phyloP scores from a whole-genome alignment of 1,140 invertebrate genomes.

The Leptopilina boulardi region DNA sequence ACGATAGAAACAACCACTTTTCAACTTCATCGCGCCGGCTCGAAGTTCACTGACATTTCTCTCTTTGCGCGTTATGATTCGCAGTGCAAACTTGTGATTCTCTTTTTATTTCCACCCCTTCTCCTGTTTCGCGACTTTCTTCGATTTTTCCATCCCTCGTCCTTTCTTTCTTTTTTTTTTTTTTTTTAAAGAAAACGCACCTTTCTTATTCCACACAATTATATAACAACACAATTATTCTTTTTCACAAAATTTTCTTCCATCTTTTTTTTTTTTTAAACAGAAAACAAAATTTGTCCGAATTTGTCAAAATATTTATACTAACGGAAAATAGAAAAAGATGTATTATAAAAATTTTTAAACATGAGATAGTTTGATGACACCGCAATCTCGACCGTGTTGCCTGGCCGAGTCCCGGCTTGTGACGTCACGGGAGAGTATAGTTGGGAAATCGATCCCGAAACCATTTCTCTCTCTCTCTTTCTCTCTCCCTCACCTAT shows the following conservation, averaged over 20 bases:
- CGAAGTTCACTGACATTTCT: slow-evolving; percentile 31
- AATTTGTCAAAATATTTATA: too few species aligned
- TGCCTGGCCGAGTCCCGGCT: slow-evolving; percentile 64
- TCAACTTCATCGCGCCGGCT: slow-evolving; percentile 22
- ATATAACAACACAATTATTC: too few species aligned
- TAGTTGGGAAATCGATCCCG: slow-evolving; percentile 68
- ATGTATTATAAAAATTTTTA: slow-evolving; percentile 34
- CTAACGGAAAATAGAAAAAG: neutral
- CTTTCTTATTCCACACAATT: too few species aligned
- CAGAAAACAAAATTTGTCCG: too few species aligned
- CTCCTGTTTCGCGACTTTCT: slow-evolving; percentile 29
- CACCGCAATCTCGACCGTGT: slow-evolving; percentile 58
- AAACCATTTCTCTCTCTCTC: slow-evolving; percentile 50
- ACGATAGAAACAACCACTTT: neutral
- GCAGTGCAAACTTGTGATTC: slow-evolving; percentile 26
- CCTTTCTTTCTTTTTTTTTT: neutral
- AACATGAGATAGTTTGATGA: slow-evolving; percentile 44
- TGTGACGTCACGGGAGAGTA: slow-evolving; percentile 66
- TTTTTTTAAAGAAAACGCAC: neutral
- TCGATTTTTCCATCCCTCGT: slow-evolving; percentile 17
- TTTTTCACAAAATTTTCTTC: too few species aligned
- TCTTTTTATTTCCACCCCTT: slow-evolving; percentile 41
- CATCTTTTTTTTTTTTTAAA: too few species aligned
- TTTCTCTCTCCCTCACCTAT: slow-evolving; percentile 36
- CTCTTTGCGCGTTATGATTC: slow-evolving; percentile 29